Evolutionary conservation across 2,797 vertebrate genomes (phyloP).

Genomic region (Chiroxiphia lanceolata): DNA sequence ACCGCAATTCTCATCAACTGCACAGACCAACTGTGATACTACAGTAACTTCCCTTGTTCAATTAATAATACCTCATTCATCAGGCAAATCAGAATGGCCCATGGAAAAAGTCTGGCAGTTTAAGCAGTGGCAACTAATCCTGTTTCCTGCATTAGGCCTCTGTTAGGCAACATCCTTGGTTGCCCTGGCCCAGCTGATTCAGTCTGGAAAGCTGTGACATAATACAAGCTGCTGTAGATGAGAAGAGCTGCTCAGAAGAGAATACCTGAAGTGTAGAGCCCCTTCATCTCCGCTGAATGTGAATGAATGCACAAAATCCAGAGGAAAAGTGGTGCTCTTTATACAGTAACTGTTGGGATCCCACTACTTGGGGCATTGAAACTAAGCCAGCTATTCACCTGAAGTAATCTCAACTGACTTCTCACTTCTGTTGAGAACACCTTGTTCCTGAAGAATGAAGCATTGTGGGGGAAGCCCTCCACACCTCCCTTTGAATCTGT

Average conservation of each 20-base stretch:
- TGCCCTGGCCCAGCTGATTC: neutral
- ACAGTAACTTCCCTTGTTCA: neutral
- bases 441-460: neutral
- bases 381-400: neutral
- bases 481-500: neutral
- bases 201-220: neutral
- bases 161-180: rapidly evolving
- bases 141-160: neutral
- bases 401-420: neutral
- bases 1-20: neutral
- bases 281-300: neutral
- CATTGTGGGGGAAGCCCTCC: neutral
- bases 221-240: neutral
- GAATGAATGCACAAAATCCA: neutral
- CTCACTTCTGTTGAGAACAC: neutral
- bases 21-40: neutral
- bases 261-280: neutral
- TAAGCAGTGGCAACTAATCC: neutral
- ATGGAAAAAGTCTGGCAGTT: neutral
- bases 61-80: constrained; percentile 9
- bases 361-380: neutral
- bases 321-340: neutral
- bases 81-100: neutral
- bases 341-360: neutral
- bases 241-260: neutral